Evolutionary conservation across 2,797 vertebrate species (phyloP).

Genomic region (Podargus strigoides): DNA sequence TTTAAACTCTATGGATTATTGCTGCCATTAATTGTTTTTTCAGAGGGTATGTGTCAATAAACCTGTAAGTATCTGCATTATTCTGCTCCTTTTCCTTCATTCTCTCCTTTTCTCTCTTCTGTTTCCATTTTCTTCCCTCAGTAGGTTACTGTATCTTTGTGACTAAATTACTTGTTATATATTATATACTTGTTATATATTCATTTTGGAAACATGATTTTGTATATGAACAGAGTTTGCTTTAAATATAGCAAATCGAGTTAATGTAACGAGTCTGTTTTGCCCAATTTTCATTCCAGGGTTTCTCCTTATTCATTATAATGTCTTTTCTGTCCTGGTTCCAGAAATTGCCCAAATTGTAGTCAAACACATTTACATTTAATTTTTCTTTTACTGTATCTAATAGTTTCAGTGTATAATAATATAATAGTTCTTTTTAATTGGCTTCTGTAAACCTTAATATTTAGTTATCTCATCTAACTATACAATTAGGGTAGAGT

Average conservation of each 20-base stretch:
- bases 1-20: conserved; percentile 25
- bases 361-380: neutral
- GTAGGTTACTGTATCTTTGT: neutral
- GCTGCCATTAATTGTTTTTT: conserved; percentile 83
- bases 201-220: neutral
- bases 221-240: neutral
- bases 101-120: neutral
- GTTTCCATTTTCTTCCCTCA: neutral
- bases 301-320: neutral
- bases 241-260: neutral
- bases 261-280: neutral
- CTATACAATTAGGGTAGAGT: neutral
- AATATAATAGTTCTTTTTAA: neutral
- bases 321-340: neutral
- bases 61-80: conserved; percentile 80
- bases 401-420: neutral
- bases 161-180: neutral
- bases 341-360: neutral
- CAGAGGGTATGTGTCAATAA: conserved; percentile 82
- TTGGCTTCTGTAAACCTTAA: neutral
- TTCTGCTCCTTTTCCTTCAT: neutral
- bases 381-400: neutral
- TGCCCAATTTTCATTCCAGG: neutral
- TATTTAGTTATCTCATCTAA: neutral
- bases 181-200: neutral